Percentiles rank a stretch among this genome's conserved stretches.
Evolutionary conservation across 2,797 vertebrate genomes (phyloP).

Genomic region (Phoebastria nigripes): DNA sequence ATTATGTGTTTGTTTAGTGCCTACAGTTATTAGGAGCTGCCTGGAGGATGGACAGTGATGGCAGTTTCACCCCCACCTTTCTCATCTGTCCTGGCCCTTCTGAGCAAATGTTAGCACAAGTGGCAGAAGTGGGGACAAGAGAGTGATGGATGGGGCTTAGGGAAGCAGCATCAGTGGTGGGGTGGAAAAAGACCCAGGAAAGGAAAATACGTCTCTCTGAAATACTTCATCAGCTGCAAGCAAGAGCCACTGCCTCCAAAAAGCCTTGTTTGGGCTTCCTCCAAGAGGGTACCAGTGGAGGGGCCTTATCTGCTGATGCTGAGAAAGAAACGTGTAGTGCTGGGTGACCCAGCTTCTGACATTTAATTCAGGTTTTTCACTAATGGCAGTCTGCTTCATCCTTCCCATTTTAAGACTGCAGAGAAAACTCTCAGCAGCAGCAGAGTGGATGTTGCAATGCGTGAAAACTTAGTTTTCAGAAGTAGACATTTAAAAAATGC

Average conservation of each 20-base stretch:
- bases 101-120: conserved; percentile 28
- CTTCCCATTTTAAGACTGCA: background rate
- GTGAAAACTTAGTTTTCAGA: background rate
- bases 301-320: background rate
- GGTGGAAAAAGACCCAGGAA: background rate
- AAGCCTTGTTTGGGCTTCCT: background rate
- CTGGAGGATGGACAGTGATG: background rate
- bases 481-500: background rate
- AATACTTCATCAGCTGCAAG: background rate
- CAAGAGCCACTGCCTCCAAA: background rate
- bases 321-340: background rate
- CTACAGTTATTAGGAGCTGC: background rate
- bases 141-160: background rate
- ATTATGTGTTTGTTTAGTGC: background rate
- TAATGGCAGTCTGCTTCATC: background rate
- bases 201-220: background rate
- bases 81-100: background rate
- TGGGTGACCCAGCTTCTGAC: background rate
- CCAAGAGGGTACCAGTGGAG: background rate
- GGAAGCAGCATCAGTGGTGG: background rate
- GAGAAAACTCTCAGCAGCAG: background rate
- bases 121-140: background rate
- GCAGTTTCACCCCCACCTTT: background rate
- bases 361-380: background rate
- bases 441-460: background rate